Percentiles rank a stretch among this genome's conserved stretches.
These are phyloP conservation scores for Steinernema scapterisci DNA, from an alignment of 2,888 invertebrate genomes.

Conservation along the genomic window DNA sequence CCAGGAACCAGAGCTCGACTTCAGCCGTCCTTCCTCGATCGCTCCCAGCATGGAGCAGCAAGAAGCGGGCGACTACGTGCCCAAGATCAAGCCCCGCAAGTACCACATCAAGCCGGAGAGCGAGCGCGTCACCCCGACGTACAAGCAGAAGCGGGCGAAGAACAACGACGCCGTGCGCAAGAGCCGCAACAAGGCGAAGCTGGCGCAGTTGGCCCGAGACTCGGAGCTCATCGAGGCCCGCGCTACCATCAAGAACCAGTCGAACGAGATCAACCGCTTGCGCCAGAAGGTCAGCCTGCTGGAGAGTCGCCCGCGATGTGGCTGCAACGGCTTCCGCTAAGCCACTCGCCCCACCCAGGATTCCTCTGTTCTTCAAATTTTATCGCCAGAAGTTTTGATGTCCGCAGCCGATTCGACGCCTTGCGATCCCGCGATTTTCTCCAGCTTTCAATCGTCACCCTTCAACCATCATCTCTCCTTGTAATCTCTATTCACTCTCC, in stretches of 20 bases:
- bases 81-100: slow-evolving; percentile 46
- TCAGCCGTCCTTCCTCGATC: neutral
- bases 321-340: slow-evolving; percentile 6
- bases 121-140: slow-evolving; percentile 46
- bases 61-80: neutral
- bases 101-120: slow-evolving; percentile 49
- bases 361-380: neutral
- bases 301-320: neutral
- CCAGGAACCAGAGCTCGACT: slow-evolving; percentile 3
- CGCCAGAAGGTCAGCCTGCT: neutral
- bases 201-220: slow-evolving; percentile 36
- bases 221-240: neutral
- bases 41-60: neutral
- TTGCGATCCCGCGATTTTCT: neutral
- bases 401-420: slow-evolving; percentile 10
- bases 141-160: slow-evolving; percentile 47
- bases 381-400: neutral
- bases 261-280: neutral
- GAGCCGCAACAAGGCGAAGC: slow-evolving; percentile 48
- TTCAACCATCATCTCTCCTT: neutral
- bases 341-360: neutral
- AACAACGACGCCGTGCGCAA: slow-evolving; percentile 53
- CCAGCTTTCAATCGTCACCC: slow-evolving; percentile 27
- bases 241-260: neutral
- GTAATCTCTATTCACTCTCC: neutral